Evolutionary conservation across 1,140 invertebrate genomes (phyloP).

Genomic region (Neelides sp.): DNA sequence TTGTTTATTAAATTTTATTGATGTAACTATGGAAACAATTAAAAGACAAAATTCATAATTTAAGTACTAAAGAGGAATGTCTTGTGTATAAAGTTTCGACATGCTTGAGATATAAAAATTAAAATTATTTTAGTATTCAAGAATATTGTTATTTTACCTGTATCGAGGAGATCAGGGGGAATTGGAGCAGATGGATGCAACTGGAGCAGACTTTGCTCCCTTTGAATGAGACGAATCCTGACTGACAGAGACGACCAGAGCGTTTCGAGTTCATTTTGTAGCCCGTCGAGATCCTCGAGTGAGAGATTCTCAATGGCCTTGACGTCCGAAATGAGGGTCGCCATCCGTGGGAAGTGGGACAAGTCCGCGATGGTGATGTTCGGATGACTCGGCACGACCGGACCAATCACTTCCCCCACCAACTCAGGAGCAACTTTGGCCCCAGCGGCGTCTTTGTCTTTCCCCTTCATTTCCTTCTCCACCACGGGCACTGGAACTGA

Average conservation of each 20-base stretch:
- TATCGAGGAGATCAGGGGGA: too few species aligned
- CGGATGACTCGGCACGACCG: background rate
- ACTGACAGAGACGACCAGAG: slow-evolving; percentile 67
- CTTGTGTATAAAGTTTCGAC: too few species aligned
- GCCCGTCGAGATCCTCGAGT: slow-evolving; percentile 69
- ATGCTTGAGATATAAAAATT: too few species aligned
- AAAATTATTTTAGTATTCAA: too few species aligned
- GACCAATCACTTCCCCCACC: background rate
- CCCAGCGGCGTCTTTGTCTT: background rate
- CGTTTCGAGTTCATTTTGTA: slow-evolving; percentile 78
- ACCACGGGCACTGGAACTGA: background rate
- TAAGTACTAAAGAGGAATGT: too few species aligned
- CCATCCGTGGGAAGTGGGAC: slow-evolving; percentile 22
- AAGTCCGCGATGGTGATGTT: slow-evolving; percentile 12
- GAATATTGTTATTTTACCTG: too few species aligned
- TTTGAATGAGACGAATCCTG: slow-evolving; percentile 57
- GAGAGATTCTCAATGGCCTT: slow-evolving; percentile 12
- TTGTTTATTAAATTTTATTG: too few species aligned
- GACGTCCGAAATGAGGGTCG: slow-evolving; percentile 5
- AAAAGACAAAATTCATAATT: too few species aligned
- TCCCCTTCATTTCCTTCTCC: background rate
- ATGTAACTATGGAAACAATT: too few species aligned
- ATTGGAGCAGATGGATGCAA: background rate
- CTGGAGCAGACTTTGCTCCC: slow-evolving; percentile 54
- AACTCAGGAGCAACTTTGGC: background rate